Conservation (phyloP, 2,797 vertebrate species). For the Gadopsis bispinosus region DNA sequence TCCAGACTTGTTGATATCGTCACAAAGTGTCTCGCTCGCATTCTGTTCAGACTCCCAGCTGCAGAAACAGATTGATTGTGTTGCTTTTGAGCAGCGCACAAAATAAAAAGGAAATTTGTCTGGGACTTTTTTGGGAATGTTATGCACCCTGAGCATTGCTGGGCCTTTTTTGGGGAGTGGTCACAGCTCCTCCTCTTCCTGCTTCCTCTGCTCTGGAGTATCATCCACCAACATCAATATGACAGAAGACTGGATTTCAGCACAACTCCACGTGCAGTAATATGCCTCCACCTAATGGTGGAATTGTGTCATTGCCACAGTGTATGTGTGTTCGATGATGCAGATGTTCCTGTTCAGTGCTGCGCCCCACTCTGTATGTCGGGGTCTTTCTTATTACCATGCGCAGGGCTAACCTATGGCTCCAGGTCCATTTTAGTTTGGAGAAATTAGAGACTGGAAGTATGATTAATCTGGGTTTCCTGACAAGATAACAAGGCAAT, state of each 20-base stretch:
- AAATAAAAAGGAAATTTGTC: constrained; percentile 49
- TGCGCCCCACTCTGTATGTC: background rate
- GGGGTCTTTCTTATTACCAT: constrained; percentile 18
- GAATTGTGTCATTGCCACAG: background rate
- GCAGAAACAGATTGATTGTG: constrained; percentile 38
- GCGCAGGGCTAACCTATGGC: background rate
- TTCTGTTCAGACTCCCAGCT: constrained; percentile 44
- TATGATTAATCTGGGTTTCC: background rate
- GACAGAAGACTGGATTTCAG: constrained; percentile 6
- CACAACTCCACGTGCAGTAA: background rate
- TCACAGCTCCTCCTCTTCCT: constrained; percentile 58
- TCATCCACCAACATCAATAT: constrained; percentile 66
- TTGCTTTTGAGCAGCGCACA: constrained; percentile 58
- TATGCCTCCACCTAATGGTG: constrained; percentile 72
- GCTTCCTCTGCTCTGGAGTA: constrained; percentile 34
- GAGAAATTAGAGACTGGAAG: constrained; percentile 22
- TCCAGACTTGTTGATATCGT: constrained; percentile 55
- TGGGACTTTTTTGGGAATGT: constrained; percentile 73
- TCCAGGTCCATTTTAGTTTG: constrained; percentile 32
- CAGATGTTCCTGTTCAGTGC: constrained; percentile 34
- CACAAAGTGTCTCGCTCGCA: constrained; percentile 3
- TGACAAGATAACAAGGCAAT: constrained; percentile 21
- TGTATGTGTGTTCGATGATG: background rate
- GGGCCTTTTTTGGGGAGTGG: constrained; percentile 69
- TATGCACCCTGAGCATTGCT: constrained; percentile 61